Conservation (phyloP, 2,113 vertebrate genomes). For the Eulemur rufifrons region DNA sequence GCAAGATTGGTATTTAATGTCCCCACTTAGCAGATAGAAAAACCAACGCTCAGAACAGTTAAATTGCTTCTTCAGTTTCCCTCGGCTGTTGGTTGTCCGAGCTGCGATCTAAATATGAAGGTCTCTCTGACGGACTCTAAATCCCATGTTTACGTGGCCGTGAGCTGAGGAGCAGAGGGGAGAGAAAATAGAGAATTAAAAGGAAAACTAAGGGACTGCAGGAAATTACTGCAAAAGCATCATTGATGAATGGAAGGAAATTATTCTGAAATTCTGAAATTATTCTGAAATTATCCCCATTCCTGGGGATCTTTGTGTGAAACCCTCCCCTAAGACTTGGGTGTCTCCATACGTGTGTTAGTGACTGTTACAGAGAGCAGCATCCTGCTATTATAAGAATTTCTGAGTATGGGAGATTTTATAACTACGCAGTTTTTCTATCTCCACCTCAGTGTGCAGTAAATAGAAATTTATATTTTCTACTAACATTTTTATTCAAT, state of each 20-base stretch:
- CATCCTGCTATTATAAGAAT: not conserved
- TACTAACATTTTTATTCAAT: not conserved
- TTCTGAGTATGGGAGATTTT: not conserved
- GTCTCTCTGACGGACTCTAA: not conserved
- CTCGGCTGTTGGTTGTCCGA: not conserved
- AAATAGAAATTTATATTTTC: conserved; percentile 1
- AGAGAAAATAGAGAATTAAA: not conserved
- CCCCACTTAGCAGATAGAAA: not conserved
- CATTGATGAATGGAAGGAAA: not conserved
- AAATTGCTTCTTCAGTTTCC: not conserved
- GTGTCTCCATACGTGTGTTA: not conserved
- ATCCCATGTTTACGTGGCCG: not conserved
- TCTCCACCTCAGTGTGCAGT: not conserved
- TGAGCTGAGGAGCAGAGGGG: not conserved
- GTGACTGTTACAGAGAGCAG: not conserved
- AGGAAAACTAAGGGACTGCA: not conserved
- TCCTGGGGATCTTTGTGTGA: not conserved
- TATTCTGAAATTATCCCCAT: not conserved
- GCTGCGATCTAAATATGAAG: not conserved
- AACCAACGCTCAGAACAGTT: not conserved
- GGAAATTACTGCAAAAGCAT: not conserved
- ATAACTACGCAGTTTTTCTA: not conserved
- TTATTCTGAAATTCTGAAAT: not conserved
- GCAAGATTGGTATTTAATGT: not conserved
- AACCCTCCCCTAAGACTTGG: not conserved